Evolutionary conservation across 2,888 invertebrate genomes (phyloP).

Genomic region (Andrena bicolor): DNA sequence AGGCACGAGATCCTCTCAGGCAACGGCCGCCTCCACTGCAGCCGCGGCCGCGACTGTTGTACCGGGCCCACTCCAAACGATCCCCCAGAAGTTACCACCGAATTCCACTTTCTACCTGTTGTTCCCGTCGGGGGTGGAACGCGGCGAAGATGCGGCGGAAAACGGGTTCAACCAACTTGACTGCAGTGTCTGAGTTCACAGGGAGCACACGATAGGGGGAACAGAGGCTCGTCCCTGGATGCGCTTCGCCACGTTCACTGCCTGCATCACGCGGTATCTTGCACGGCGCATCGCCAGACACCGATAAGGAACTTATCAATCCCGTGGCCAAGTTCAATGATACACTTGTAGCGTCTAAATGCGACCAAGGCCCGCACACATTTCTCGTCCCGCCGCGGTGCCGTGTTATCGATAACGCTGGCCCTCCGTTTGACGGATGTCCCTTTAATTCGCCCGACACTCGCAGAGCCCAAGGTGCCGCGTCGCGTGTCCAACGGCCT

Average conservation of each 20-base stretch:
- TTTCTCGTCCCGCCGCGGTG: slow-evolving; percentile 23
- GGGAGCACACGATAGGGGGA: not conserved
- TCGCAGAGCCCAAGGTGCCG: no score
- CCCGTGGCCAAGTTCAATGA: not conserved
- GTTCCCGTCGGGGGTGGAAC: slow-evolving; percentile 11
- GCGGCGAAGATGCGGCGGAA: not conserved
- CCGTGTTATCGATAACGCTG: slow-evolving; percentile 33
- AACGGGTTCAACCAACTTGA: not conserved
- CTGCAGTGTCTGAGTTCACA: not conserved
- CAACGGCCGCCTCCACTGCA: not conserved
- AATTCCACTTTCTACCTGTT: slow-evolving; percentile 50
- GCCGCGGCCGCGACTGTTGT: not conserved
- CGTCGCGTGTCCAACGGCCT: not conserved
- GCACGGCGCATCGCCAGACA: not conserved
- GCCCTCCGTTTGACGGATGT: not conserved
- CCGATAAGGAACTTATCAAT: not conserved
- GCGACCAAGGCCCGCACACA: not conserved
- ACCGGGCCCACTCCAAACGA: not conserved
- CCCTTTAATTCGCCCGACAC: slow-evolving; percentile 5
- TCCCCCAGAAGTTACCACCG: not conserved
- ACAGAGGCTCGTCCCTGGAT: slow-evolving; percentile 15
- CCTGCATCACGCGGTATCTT: not conserved
- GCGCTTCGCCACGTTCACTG: slow-evolving; percentile 26
- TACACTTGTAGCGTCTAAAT: not conserved
- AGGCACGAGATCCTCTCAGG: slow-evolving; percentile 1